Conservation (phyloP, 2,113 vertebrate species). For the Isichthys henryi region DNA sequence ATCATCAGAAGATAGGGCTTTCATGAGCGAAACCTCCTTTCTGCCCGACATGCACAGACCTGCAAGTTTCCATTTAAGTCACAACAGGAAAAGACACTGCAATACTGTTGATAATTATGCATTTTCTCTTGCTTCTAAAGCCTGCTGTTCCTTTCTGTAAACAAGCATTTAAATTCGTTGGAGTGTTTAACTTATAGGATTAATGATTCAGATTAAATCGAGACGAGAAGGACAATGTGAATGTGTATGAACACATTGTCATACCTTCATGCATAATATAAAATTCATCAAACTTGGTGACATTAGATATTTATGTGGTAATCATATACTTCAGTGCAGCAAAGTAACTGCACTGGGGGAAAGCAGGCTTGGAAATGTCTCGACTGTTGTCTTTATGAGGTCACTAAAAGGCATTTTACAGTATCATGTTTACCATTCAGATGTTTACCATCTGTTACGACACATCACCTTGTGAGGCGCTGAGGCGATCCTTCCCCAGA, state of each 20-base stretch:
- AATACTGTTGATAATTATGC: background rate
- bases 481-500: constrained; percentile 6
- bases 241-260: background rate
- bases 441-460: constrained; percentile 31
- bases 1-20: background rate
- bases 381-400: constrained; percentile 44
- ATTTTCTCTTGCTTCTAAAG: background rate
- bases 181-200: background rate
- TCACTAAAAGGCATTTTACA: constrained; percentile 41
- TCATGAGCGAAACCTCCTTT: background rate
- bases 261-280: background rate
- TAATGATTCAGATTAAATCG: background rate
- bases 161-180: background rate
- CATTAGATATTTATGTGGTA: background rate
- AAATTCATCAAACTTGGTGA: background rate
- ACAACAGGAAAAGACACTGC: background rate
- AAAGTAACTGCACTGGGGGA: background rate
- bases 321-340: constrained; percentile 1
- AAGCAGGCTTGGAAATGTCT: constrained; percentile 25
- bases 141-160: background rate
- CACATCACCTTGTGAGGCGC: constrained; percentile 31
- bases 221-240: background rate
- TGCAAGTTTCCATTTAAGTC: background rate
- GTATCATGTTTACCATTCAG: constrained; percentile 44
- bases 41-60: background rate